Evolutionary conservation across 2,113 vertebrate genomes (phyloP).

Genomic region (Triplophysa dalaica): DNA sequence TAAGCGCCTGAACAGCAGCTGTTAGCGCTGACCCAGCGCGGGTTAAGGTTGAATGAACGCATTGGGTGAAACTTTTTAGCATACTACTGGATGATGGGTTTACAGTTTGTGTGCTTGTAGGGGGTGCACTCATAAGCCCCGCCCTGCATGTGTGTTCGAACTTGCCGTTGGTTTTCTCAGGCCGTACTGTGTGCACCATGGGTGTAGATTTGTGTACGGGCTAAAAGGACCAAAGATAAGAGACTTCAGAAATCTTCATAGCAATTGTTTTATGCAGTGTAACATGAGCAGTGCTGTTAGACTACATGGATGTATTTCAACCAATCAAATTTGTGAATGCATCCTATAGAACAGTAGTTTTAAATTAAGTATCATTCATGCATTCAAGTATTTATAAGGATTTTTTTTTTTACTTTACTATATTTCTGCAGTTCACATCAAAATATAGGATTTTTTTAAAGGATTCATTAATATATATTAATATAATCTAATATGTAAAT

Average conservation of each 20-base stretch:
- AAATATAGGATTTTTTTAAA: no score
- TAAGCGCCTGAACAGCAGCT: conserved; percentile 47
- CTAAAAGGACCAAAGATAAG: neutral
- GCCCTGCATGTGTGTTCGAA: conserved; percentile 46
- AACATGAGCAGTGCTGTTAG: neutral
- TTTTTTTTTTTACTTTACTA: no score
- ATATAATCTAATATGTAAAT: no score
- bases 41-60: conserved; percentile 7
- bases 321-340: no score
- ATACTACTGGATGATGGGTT: conserved; percentile 3
- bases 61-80: conserved; percentile 10
- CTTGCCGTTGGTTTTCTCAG: conserved; percentile 50
- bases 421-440: no score
- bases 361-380: no score
- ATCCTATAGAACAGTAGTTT: no score
- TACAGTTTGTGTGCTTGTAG: conserved; percentile 10
- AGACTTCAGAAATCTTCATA: neutral
- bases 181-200: neutral
- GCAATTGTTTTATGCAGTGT: neutral
- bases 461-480: no score
- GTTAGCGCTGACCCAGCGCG: conserved; percentile 9
- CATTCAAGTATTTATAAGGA: no score
- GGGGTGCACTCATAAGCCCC: conserved; percentile 19
- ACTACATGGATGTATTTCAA: neutral
- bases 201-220: neutral